Base-by-base conservation (phyloP, 1,140 invertebrate genomes). In the Campoletis sonorensis region DNA sequence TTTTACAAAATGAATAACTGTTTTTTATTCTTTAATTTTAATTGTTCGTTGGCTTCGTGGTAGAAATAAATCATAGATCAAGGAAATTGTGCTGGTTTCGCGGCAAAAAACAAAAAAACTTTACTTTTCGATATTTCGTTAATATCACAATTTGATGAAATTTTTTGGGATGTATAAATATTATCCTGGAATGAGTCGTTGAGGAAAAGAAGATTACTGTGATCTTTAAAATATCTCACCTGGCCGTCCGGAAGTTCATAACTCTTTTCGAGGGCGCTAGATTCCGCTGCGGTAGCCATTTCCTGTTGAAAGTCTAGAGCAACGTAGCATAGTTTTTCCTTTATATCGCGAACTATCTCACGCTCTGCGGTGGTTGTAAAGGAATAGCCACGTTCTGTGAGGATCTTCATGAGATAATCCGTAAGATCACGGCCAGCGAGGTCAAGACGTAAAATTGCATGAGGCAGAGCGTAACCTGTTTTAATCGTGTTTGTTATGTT, bases 401-500 rank as follows among this genome's bases (percentile, higher is more conserved):
- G 92, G 91, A 98, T 97, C 91, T 96, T 97, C 96, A 97, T 97
- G 87, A 96, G 93, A 90, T 96, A 97, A 92, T 96, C 97, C 84
- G 97, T 98, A 85, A 98, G 93, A 91, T 98, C 97, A 81, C 97
- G 95, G 84, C 97, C 97, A 87, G 97, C 97, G 92, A 98, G 93
- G 91, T 98, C 97, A 90, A 98, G 90, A 93, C 97, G 96, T 61
- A 97, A 93, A 90, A 98, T 98, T 87, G 97, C 97, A 87, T 95
- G 95, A 77, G 95, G 94, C 75, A 95, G 89, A 30, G 95, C 96
- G 85, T 95, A 95, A 77, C 94, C 93, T 90, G 70, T 30, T 27
- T 23, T 67, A 67, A 67, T 67, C 21, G 61, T 7, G 54, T 58
- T 26, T 67, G 5, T n/a, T 26, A 27, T n/a, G n/a, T 67, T 30